phyloP scores from a whole-genome alignment of 1,140 invertebrate genomes.

The Bombus haemorrhoidalis region DNA sequence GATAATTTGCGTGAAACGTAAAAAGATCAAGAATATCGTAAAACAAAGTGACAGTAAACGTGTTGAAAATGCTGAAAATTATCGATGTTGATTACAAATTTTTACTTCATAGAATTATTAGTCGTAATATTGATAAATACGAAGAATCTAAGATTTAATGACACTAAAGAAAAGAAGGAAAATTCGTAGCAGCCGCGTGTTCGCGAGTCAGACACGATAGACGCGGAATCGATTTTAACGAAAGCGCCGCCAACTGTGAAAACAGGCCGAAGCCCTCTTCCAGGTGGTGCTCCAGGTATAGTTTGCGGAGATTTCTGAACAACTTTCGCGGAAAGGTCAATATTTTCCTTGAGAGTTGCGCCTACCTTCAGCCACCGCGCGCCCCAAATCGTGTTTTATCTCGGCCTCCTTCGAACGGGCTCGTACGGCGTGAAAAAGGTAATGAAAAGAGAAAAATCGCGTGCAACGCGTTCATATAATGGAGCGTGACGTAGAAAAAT shows the following conservation, averaged over 20 bases:
- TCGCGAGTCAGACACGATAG: not conserved
- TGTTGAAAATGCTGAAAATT: too few species aligned
- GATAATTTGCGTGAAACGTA: not conserved
- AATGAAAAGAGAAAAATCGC: conserved; percentile 62
- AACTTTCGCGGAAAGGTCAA: conserved; percentile 63
- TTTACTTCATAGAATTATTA: too few species aligned
- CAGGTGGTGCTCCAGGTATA: conserved; percentile 52
- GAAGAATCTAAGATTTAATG: not conserved
- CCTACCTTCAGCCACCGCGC: conserved; percentile 54
- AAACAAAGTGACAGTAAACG: too few species aligned
- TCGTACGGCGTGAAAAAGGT: conserved; percentile 57
- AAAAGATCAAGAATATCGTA: too few species aligned
- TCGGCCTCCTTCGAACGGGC: conserved; percentile 45
- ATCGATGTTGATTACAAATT: too few species aligned
- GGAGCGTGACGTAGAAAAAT: not conserved
- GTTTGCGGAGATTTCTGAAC: conserved; percentile 62
- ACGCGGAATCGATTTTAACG: conserved; percentile 14
- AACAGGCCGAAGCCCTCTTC: conserved; percentile 45
- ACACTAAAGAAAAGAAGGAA: not conserved
- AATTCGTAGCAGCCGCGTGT: not conserved
- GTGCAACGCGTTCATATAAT: not conserved
- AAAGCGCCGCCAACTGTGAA: conserved; percentile 47
- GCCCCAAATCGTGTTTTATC: conserved; percentile 64
- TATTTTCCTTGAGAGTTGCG: conserved; percentile 63
- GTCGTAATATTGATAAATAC: not conserved